A percentile compares a stretch with the other conserved stretches of the same genome.
Conservation (phyloP, 2,888 invertebrate genomes). For the Leptopilina syphax region DNA sequence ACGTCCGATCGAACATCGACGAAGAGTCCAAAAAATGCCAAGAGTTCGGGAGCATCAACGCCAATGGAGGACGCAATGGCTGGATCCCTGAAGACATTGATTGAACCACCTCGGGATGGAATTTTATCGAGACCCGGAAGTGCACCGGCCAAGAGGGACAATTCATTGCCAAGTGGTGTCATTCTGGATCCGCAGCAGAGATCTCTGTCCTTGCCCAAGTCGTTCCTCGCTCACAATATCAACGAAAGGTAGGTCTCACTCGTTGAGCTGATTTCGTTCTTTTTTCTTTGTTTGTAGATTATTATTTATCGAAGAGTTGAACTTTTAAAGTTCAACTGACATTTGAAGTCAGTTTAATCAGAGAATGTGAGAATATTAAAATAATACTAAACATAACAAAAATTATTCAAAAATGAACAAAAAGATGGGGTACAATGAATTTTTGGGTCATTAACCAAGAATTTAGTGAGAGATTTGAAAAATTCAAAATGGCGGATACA, state of each 20-base stretch:
- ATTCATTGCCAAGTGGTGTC: slow-evolving; percentile 60
- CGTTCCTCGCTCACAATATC: slow-evolving; percentile 76
- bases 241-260: slow-evolving; percentile 67
- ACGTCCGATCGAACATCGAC: slow-evolving; percentile 78
- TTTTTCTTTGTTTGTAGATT: background rate
- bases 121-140: slow-evolving; percentile 78
- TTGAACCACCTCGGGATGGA: slow-evolving; percentile 73
- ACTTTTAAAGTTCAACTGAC: too few relatives aligned
- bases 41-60: slow-evolving; percentile 78
- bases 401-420: too few relatives aligned
- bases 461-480: too few relatives aligned
- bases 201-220: slow-evolving; percentile 77
- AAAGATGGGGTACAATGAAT: too few relatives aligned
- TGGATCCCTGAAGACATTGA: slow-evolving; percentile 66
- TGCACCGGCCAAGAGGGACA: slow-evolving; percentile 77
- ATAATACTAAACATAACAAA: too few relatives aligned
- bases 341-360: too few relatives aligned
- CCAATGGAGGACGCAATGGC: slow-evolving; percentile 77
- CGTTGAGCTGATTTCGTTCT: slow-evolving; percentile 6
- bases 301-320: too few relatives aligned
- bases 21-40: slow-evolving; percentile 77
- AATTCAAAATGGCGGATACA: too few relatives aligned
- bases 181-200: slow-evolving; percentile 75
- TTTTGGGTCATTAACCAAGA: too few relatives aligned
- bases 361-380: too few relatives aligned